Percentiles rank a stretch among this genome's conserved stretches.
Evolutionary conservation across 2,797 vertebrate species (phyloP).

Genomic region (Melanotaenia nigrans): DNA sequence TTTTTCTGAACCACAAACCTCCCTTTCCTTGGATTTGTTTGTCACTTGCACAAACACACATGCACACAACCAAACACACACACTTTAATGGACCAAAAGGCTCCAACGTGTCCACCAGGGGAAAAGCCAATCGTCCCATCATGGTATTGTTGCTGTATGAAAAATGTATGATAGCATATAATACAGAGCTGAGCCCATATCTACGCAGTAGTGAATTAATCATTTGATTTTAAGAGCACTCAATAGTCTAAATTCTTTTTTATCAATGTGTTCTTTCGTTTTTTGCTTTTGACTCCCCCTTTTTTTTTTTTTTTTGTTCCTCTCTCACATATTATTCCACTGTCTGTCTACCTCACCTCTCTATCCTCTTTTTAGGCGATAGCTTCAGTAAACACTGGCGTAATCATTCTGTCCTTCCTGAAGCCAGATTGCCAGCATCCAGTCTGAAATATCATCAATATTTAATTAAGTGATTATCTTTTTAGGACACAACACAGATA

Average conservation of each 20-base stretch:
- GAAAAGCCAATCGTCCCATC: conserved; percentile 50
- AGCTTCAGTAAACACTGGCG: conserved; percentile 37
- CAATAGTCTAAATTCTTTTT: conserved; percentile 23
- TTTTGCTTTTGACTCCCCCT: background rate
- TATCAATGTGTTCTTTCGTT: conserved; percentile 11
- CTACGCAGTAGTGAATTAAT: conserved; percentile 75
- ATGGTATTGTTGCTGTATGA: conserved; percentile 71
- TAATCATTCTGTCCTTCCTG: conserved; percentile 47
- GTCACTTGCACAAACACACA: conserved; percentile 19
- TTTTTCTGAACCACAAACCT: conserved; percentile 39
- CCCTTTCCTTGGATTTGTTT: conserved; percentile 40
- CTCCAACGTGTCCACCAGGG: conserved; percentile 57
- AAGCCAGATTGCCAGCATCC: conserved; percentile 52
- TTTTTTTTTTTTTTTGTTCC: background rate
- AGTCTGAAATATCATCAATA: conserved; percentile 78
- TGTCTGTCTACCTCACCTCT: conserved; percentile 2
- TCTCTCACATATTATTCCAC: background rate
- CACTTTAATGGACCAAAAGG: conserved; percentile 72
- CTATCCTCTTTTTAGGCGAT: conserved; percentile 28
- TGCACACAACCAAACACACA: conserved; percentile 13
- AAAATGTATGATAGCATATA: conserved; percentile 83
- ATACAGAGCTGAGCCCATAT: conserved; percentile 72
- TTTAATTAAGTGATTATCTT: conserved; percentile 79
- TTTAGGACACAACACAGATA: conserved; percentile 70
- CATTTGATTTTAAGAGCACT: conserved; percentile 65